These are phyloP conservation scores for Thamnophis elegans DNA, from an alignment of 2,797 vertebrate genomes.

Conservation along the genomic window DNA sequence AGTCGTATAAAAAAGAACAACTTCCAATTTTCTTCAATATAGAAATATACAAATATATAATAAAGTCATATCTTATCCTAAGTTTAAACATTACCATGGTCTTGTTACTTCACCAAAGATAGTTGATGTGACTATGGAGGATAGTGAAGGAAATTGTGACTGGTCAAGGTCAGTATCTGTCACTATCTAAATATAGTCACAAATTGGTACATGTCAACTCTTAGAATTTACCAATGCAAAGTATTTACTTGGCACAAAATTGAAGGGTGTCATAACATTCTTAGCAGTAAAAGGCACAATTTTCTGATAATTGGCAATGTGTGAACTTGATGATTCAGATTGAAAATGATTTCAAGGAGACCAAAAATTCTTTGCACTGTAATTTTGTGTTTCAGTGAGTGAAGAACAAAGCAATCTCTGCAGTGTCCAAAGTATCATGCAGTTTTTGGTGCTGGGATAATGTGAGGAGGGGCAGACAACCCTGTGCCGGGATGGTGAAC, in stretches of 20 bases:
- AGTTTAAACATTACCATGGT: background rate
- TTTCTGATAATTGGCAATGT: background rate
- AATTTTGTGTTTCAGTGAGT: background rate
- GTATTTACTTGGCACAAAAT: background rate
- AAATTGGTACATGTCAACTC: no score
- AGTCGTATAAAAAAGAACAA: no score
- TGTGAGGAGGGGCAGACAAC: background rate
- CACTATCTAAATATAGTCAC: background rate
- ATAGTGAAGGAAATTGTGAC: background rate
- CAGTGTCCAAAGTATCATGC: background rate
- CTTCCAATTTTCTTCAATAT: no score
- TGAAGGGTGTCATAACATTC: background rate
- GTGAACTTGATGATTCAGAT: background rate
- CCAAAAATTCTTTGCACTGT: background rate
- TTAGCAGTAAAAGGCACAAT: background rate
- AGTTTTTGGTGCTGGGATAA: background rate
- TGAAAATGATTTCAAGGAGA: background rate
- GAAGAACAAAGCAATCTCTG: background rate
- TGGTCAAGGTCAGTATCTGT: background rate
- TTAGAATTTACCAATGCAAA: background rate
- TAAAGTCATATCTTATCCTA: no score
- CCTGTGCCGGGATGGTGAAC: no score
- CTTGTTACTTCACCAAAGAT: background rate
- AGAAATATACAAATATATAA: no score
- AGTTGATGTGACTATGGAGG: background rate